Percentiles rank a stretch among this genome's conserved stretches.
Evolutionary conservation across 2,797 vertebrate species (phyloP).

Genomic region (Poeciliopsis turneri): DNA sequence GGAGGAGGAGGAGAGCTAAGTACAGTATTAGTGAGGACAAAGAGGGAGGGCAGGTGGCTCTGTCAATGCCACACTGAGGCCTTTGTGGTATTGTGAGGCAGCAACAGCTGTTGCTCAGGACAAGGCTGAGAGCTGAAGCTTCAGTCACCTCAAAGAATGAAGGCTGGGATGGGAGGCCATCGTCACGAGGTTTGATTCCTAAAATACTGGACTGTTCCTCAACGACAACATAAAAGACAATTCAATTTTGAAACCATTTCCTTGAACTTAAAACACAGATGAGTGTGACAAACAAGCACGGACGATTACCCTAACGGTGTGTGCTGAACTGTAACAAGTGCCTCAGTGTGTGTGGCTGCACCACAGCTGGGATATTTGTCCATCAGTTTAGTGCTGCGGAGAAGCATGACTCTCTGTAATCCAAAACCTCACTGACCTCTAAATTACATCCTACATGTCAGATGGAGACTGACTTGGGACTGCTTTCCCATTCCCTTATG

Average conservation of each 20-base stretch:
- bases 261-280: neutral
- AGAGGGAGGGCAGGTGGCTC: constrained; percentile 73
- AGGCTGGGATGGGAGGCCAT: constrained; percentile 37
- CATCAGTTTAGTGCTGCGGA: constrained; percentile 24
- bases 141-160: constrained; percentile 46
- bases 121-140: constrained; percentile 52
- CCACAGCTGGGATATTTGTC: constrained; percentile 32
- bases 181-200: constrained; percentile 29
- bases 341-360: constrained; percentile 16
- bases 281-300: neutral
- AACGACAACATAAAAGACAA: constrained; percentile 21
- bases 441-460: constrained; percentile 21
- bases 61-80: constrained; percentile 67
- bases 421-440: constrained; percentile 41
- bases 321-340: neutral
- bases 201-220: neutral
- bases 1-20: constrained; percentile 46
- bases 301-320: neutral
- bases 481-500: neutral
- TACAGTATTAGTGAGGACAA: constrained; percentile 68
- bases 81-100: constrained; percentile 73
- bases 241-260: neutral
- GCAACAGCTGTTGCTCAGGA: constrained; percentile 72
- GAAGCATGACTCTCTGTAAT: constrained; percentile 46
- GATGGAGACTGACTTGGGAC: neutral